These are phyloP conservation scores for Chesias legatella DNA, from an alignment of 2,888 invertebrate species.

Conservation along the genomic window DNA sequence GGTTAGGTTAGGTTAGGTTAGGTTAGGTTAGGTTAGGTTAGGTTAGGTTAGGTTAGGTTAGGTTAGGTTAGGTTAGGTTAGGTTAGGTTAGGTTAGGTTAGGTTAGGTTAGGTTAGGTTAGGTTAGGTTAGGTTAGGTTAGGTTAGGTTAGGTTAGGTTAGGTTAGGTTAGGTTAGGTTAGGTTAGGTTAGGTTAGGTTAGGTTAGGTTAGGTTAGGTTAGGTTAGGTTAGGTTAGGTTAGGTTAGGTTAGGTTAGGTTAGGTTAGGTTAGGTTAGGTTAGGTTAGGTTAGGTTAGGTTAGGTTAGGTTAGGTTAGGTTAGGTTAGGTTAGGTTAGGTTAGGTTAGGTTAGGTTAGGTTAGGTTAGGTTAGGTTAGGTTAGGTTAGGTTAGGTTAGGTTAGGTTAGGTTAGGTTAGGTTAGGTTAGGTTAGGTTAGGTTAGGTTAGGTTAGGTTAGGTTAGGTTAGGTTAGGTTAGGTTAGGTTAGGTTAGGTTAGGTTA, in stretches of 20 bases:
- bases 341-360: constrained; percentile 15
- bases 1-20: constrained; percentile 17
- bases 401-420: constrained; percentile 14
- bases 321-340: constrained; percentile 18
- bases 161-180: constrained; percentile 19
- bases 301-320: constrained; percentile 7
- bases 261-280: constrained; percentile 14
- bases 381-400: constrained; percentile 12
- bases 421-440: constrained; percentile 7
- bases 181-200: constrained; percentile 21
- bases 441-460: constrained; percentile 11
- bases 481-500: constrained; percentile 13
- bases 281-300: constrained; percentile 14
- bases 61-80: constrained; percentile 20
- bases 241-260: constrained; percentile 21
- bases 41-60: constrained; percentile 14
- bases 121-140: constrained; percentile 21
- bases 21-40: constrained; percentile 16
- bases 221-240: constrained; percentile 22
- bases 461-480: constrained; percentile 12
- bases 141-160: constrained; percentile 20
- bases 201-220: constrained; percentile 18
- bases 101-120: constrained; percentile 17
- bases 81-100: constrained; percentile 20
- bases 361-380: constrained; percentile 8